Evolutionary conservation across 2,113 vertebrate genomes (phyloP), one percentile per base, ranked within the genome.

Genomic region (Xenopus laevis): DNA sequence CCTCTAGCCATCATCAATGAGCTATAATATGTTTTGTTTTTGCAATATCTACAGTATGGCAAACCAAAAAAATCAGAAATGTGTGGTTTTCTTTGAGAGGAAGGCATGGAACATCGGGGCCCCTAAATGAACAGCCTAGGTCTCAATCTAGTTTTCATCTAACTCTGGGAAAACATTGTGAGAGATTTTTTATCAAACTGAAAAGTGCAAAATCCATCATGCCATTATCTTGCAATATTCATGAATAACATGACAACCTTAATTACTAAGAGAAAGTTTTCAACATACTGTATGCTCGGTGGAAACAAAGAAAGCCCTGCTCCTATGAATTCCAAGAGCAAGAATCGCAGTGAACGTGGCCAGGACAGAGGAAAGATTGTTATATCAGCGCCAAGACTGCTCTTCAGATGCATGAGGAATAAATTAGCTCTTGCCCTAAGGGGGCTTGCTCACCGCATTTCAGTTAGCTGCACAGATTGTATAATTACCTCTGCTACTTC

Each of bases 401-500:
- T 75, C 68, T 68, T 68, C 44, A 33, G 55, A 33, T 13, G 45
- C 57, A 62, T 47, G 52, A 58, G 60, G 65, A 75, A 75, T 75
- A 75, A 75, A 75, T 75, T 68, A 75, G 65, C 65, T 75, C 61
- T 10, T 50, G 18, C 65, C 65, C 72, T 60, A 6, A 61, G 65
- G 72, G 64, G 57, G 4, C 50, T 75, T 68, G 44, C 23, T 68
- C 64, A 40, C 72, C 65, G 52, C 67, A 68, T 67, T 68, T 68
- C 64, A 58, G 21, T 68, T 68, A 55, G 23, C 55, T 53, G 72
- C 64, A 47, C 71, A 68, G 57, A 75, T 75, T 62, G 72, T 68
- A 75, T 75, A 75, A 75, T 75, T 75, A 75, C 59, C 72, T 68
- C 45, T 0, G 50, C 57, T 68, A 68, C 72, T 75, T 53, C 72